Base-by-base conservation (phyloP, 2,888 invertebrate species). In the Platypus cylindrus region DNA sequence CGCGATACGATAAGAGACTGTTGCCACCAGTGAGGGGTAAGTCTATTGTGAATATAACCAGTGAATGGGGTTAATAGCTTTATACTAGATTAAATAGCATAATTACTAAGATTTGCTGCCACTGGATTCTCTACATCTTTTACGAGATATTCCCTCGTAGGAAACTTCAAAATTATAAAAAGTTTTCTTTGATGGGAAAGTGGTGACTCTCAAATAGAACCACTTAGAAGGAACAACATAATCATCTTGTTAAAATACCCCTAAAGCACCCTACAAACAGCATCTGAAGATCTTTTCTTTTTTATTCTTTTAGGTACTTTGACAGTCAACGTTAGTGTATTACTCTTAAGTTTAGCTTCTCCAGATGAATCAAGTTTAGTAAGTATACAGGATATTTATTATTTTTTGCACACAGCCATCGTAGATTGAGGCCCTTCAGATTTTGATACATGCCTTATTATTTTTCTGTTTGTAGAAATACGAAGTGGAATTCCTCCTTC, bases 351-450 rank as follows among this genome's bases (percentile, higher is more conserved):
- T 68, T 75, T 91, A 67, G 89, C 90, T 54, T 91, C 91, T 51
- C 91, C 91, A 48, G 91, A 91, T 67, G 91, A 91, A 68, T 90
- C 90, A 59, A 90, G 90, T 71, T 73, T 91, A 79, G 90, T 90
- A 74, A 84, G 80, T 49, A 28, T 17, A 34, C 11, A 25, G 27
- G 15, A 27, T 3, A n/a, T n/a, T n/a, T n/a, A n/a, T n/a, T n/a
- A 20, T 20, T 7, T 20, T 20, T 7, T 20, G 5, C 20, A 7
- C 20, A 20, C 20, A 7, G 9, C 9, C 20, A 20, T 7, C 5
- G 5, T 5, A 20, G 20, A 20, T 7, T 9, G 5, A 20, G 20
- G 20, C 5, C 20, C 9, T 20, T 20, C 9, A 20, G 20, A 20
- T 20, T 20, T 20, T 5, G n/a, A n/a, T n/a, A n/a, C 9, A 25